Evolutionary conservation across 2,797 vertebrate species (phyloP).

Genomic region (Melopsittacus undulatus): DNA sequence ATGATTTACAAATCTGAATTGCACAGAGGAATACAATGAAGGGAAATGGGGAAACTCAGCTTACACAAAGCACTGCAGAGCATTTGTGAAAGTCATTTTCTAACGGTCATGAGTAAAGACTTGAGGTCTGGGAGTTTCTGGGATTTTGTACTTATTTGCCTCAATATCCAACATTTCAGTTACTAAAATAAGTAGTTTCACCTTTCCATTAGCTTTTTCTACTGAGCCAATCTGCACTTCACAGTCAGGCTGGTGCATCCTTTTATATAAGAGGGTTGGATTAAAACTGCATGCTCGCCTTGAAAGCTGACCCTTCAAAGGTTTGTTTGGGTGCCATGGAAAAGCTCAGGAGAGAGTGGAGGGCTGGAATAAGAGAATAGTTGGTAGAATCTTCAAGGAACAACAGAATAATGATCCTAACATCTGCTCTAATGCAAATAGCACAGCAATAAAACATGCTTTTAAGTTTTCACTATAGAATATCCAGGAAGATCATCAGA

Average conservation of each 20-base stretch:
- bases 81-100: constrained; percentile 37
- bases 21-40: constrained; percentile 17
- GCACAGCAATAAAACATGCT: background rate
- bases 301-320: constrained; percentile 4
- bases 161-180: background rate
- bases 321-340: background rate
- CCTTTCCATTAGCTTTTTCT: background rate
- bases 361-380: background rate
- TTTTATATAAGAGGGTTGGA: background rate
- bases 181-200: background rate
- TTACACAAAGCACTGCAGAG: constrained; percentile 25
- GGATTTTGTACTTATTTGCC: background rate
- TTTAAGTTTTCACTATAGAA: background rate
- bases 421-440: constrained; percentile 18
- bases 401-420: background rate
- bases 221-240: background rate
- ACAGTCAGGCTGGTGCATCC: background rate
- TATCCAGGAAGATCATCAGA: background rate
- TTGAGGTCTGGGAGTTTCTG: background rate
- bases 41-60: constrained; percentile 35
- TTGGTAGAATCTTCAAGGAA: background rate
- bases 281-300: background rate
- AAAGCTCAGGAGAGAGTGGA: background rate
- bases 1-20: constrained; percentile 40
- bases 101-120: background rate